Percentiles rank a stretch among this genome's conserved stretches.
Evolutionary conservation across 2,888 invertebrate genomes (phyloP).

Genomic region (Toxonevra muliebris): DNA sequence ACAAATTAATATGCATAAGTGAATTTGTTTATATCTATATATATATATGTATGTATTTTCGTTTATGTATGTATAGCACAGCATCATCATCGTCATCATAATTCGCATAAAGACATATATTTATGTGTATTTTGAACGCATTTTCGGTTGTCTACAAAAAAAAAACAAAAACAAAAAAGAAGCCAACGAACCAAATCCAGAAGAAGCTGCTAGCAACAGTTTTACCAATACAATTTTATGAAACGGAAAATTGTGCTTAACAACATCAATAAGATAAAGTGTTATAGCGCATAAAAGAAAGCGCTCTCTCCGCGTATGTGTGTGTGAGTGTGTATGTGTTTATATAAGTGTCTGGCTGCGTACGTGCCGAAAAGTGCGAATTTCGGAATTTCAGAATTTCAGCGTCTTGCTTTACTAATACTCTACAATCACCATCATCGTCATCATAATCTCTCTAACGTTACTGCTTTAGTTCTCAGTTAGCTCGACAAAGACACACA

Average conservation of each 20-base stretch:
- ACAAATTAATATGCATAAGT: neutral
- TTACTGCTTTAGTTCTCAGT: neutral
- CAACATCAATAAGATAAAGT: slow-evolving; percentile 2
- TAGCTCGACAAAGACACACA: too few species aligned
- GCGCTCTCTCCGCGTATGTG: too few species aligned
- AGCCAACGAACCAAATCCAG: neutral
- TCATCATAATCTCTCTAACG: slow-evolving; percentile 6
- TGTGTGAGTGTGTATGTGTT: too few species aligned
- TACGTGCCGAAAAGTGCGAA: neutral
- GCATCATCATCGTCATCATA: neutral
- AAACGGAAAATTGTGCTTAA: slow-evolving; percentile 39
- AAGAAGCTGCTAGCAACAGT: neutral
- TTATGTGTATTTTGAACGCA: slow-evolving; percentile 2
- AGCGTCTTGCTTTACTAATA: neutral
- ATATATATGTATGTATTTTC: too few species aligned
- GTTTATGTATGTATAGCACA: neutral
- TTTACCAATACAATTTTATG: slow-evolving; percentile 32
- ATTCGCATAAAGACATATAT: slow-evolving; percentile 1
- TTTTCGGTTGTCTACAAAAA: slow-evolving; percentile 5
- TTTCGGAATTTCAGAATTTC: slow-evolving; percentile 4
- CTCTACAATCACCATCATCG: slow-evolving; percentile 4
- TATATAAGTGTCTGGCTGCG: too few species aligned
- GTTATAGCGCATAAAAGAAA: neutral
- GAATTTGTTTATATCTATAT: too few species aligned
- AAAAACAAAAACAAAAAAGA: slow-evolving; percentile 7